Base-by-base conservation (phyloP, 2,113 vertebrate species). In the Dolichotis patagonum region DNA sequence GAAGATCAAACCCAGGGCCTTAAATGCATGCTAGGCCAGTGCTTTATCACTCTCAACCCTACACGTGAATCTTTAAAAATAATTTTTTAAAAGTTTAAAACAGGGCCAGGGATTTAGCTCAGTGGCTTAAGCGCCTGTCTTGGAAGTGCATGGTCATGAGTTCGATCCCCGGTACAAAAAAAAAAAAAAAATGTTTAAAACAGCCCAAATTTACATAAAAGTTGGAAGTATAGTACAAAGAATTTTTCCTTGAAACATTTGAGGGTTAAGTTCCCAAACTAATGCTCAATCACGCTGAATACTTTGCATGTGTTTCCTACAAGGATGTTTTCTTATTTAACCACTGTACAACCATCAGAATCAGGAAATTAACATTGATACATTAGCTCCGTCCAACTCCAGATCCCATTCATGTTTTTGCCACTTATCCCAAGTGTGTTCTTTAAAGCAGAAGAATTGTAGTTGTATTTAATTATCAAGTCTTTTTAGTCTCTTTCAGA, bases 141-240 rank as follows among this genome's bases (percentile, higher is more conserved):
- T n/a, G n/a, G n/a, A n/a, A n/a, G n/a, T n/a, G n/a, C n/a, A n/a
- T n/a, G n/a, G n/a, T n/a, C n/a, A n/a, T n/a, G n/a, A n/a, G n/a
- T n/a, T n/a, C n/a, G n/a, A n/a, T n/a, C n/a, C n/a, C n/a, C n/a
- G n/a, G n/a, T n/a, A n/a, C n/a, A n/a, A n/a, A n/a, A n/a, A n/a
- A n/a, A n/a, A n/a, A n/a, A n/a, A n/a, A n/a, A n/a, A 80, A 35
- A 75, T 35, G 77, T 96, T 96, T 89, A 41, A 86, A 96, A 87
- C 38, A 89, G 75, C 49, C 52, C 30, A 65, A 38, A 87, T 87
- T 93, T 91, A 81, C 28, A n/a, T 95, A 86, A 83, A 92, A 96
- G 82, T 93, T 91, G 38, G 24, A 97, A 91, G 38, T 95, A 32
- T 0, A 92, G 16, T 91, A 87, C n/a, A 97, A 91, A 93, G 1